Conservation (phyloP, 92 coral and sea anemone species). For the Desmophyllum pertusum region DNA sequence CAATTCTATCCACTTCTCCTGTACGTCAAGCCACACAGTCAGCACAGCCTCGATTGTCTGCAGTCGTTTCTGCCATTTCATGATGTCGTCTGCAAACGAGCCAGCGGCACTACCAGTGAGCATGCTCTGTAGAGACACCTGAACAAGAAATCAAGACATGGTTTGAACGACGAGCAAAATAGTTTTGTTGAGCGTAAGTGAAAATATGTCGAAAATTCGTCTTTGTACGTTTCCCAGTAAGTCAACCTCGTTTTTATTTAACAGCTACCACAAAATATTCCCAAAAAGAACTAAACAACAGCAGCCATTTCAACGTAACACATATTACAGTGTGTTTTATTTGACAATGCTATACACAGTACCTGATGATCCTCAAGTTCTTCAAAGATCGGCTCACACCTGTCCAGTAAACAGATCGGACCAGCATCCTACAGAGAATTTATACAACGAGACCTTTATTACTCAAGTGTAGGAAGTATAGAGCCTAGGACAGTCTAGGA, state of each 20-base stretch:
- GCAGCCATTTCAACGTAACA: too few species aligned
- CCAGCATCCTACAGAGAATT: constrained; percentile 87
- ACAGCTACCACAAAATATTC: too few species aligned
- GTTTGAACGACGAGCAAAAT: neutral
- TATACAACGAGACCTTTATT: too few species aligned
- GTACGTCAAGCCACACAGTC: constrained; percentile 97
- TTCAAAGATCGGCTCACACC: constrained; percentile 97
- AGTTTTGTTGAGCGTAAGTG: neutral
- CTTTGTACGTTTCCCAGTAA: too few species aligned
- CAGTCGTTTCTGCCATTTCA: constrained; percentile 96
- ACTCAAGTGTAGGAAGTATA: neutral
- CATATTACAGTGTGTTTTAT: neutral
- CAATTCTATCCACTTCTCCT: constrained; percentile 95
- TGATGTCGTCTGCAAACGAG: constrained; percentile 95
- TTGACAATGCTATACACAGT: neutral
- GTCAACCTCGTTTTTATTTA: too few species aligned
- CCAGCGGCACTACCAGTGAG: constrained; percentile 96
- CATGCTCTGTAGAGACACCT: constrained; percentile 99
- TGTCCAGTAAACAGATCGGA: constrained; percentile 85
- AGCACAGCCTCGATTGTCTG: constrained; percentile 97
- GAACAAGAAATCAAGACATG: neutral
- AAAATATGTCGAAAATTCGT: neutral
- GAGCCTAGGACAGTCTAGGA: too few species aligned
- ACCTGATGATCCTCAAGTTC: constrained; percentile 99
- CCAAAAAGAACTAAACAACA: too few species aligned